Base-by-base conservation (phyloP, 2,888 invertebrate genomes). In the Nemotelus pantherinus region DNA sequence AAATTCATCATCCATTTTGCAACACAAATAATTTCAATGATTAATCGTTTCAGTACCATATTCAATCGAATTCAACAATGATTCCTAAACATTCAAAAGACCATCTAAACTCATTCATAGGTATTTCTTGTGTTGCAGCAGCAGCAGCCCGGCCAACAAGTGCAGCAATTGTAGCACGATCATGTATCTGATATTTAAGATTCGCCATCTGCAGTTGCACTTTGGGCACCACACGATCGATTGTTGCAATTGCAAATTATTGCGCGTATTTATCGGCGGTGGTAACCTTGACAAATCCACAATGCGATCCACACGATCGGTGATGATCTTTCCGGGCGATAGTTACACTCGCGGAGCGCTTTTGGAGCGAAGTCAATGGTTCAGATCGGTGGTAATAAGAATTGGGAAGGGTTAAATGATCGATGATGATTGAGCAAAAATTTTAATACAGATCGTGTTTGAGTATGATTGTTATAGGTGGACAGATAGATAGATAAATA, bases 391-490 rank as follows among this genome's bases (percentile, higher is more conserved):
- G 41, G 41, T 4, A 60, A 41, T 60, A 60, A 60, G 7, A 60
- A 60, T 60, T 60, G 60, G 65, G 48, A 25, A 68, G 67, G 48
- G 50, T 68, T 68, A 68, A 48, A 47, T 25, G 48, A 48, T 68
- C 48, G 67, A 68, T 68, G 67, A 68, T 68, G 67, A 44, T 25
- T 25, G 25, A 57, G 57, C 60, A 39, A 68, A 47, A 68, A 68
- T 7, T 48, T 25, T 68, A 68, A 68, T 48, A 48, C 50, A 50
- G 67, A 68, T 68, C 67, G 67, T 68, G 67, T 68, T 48, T 68
- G n/a, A 68, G 41, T 3, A 3, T 57, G 60, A 60, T 60, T 60
- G 41, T 60, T 43, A 60, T 6, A 5, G 60, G 41, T 41, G 60
- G 41, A 41, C 39, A 43, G 25, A 57, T 7, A 60, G 60, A 60